A percentile compares a stretch with the other conserved stretches of the same genome.
These are phyloP conservation scores for Ophiodon elongatus DNA, from an alignment of 2,113 vertebrate genomes.

Conservation along the genomic window DNA sequence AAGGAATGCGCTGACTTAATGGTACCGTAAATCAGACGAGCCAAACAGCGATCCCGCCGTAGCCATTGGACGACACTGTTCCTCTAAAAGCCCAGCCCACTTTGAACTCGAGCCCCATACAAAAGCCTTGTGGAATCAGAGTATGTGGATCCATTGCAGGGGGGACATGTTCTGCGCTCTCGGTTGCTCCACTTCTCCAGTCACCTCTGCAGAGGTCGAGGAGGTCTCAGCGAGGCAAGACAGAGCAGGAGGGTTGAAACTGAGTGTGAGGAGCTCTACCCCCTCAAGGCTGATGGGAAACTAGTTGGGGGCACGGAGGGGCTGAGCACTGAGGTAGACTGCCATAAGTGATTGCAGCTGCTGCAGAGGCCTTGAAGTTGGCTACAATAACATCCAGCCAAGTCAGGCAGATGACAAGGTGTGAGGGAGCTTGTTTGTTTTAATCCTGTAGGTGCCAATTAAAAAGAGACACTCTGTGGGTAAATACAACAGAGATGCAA, in stretches of 20 bases:
- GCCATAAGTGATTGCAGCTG: conserved; percentile 85
- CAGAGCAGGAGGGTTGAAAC: conserved; percentile 74
- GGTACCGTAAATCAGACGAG: conserved; percentile 83
- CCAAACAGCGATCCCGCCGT: conserved; percentile 68
- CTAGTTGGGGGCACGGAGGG: conserved; percentile 75
- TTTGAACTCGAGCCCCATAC: conserved; percentile 59
- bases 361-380: conserved; percentile 84
- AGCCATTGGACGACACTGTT: conserved; percentile 73
- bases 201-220: conserved; percentile 76
- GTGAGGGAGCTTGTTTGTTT: conserved; percentile 77
- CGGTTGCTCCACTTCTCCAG: conserved; percentile 54
- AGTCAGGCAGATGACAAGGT: conserved; percentile 83
- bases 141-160: conserved; percentile 57
- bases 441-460: conserved; percentile 68
- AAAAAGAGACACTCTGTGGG: conserved; percentile 41
- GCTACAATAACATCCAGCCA: conserved; percentile 85
- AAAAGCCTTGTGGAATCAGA: conserved; percentile 68
- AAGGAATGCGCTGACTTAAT: conserved; percentile 85
- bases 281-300: conserved; percentile 81
- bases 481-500: conserved; percentile 43
- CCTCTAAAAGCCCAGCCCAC: conserved; percentile 71
- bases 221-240: conserved; percentile 64
- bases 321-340: conserved; percentile 75
- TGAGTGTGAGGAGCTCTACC: conserved; percentile 74
- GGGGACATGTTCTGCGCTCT: conserved; percentile 45